These are phyloP conservation scores for Cephus sareptanus DNA, from an alignment of 2,888 invertebrate species.

Conservation along the genomic window DNA sequence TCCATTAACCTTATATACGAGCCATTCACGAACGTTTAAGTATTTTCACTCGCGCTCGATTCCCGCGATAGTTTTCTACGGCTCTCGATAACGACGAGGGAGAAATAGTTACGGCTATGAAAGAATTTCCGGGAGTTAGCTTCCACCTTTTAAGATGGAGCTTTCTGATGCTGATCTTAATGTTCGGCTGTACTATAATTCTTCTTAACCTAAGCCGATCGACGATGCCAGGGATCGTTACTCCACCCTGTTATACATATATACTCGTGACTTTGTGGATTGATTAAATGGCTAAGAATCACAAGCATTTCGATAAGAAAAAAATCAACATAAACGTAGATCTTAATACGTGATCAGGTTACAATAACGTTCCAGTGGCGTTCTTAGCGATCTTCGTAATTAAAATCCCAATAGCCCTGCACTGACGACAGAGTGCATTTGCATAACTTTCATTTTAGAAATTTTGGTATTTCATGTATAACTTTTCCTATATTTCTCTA, in stretches of 20 bases:
- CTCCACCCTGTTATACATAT: not conserved
- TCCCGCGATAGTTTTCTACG: not conserved
- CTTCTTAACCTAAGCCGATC: not conserved
- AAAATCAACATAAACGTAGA: no score
- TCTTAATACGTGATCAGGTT: not conserved
- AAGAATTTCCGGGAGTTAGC: not conserved
- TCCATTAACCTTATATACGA: constrained; percentile 16
- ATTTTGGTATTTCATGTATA: not conserved
- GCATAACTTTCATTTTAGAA: not conserved
- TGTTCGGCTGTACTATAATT: not conserved
- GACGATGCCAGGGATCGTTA: not conserved
- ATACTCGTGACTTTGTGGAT: not conserved
- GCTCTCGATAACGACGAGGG: not conserved
- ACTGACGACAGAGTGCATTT: not conserved
- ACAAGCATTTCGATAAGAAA: not conserved
- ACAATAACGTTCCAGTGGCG: not conserved
- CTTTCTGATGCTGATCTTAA: not conserved
- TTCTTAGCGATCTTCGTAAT: not conserved
- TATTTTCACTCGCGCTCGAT: constrained; percentile 12
- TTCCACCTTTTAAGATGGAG: not conserved
- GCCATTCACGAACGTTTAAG: constrained; percentile 11
- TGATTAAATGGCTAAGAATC: not conserved
- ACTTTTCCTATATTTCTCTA: not conserved
- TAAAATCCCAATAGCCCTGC: not conserved
- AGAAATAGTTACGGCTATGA: not conserved